Percentiles rank a stretch among this genome's conserved stretches.
These are phyloP conservation scores for Neodiprion lecontei DNA, from an alignment of 1,140 invertebrate genomes.

Conservation along the genomic window DNA sequence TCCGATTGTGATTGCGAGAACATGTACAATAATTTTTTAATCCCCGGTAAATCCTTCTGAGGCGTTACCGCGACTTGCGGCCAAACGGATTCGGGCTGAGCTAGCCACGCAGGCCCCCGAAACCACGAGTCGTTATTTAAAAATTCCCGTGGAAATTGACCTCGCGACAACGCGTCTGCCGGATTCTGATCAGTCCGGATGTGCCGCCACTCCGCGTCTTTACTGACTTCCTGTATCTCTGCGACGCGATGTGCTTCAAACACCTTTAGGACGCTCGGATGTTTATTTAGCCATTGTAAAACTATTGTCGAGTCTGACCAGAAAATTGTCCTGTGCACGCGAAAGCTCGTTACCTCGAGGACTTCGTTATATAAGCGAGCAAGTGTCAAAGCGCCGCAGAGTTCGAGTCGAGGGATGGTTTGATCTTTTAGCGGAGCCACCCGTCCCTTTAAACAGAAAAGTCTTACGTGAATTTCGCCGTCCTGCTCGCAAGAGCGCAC, in stretches of 20 bases:
- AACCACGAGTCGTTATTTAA: slow-evolving; percentile 20
- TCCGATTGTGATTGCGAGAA: slow-evolving; percentile 19
- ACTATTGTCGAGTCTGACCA: slow-evolving; percentile 11
- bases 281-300: slow-evolving; percentile 3
- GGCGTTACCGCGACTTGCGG: slow-evolving; percentile 17
- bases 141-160: slow-evolving; percentile 22
- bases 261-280: slow-evolving; percentile 6
- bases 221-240: slow-evolving; percentile 22
- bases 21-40: slow-evolving; percentile 25
- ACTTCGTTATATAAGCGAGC: slow-evolving; percentile 23
- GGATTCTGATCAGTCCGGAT: slow-evolving; percentile 20
- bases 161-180: slow-evolving; percentile 24
- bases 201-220: slow-evolving; percentile 22
- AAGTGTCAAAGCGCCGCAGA: slow-evolving; percentile 23
- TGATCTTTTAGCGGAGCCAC: slow-evolving; percentile 16
- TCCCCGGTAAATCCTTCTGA: slow-evolving; percentile 17
- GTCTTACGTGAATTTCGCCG: slow-evolving; percentile 1
- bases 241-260: slow-evolving; percentile 23
- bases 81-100: slow-evolving; percentile 21
- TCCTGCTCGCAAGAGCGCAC: neutral
- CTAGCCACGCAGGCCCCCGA: slow-evolving; percentile 22
- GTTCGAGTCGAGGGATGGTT: slow-evolving; percentile 25
- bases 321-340: slow-evolving; percentile 5
- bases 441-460: neutral
- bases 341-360: slow-evolving; percentile 16